These are phyloP conservation scores for Hypotaenidia okinawae DNA, from an alignment of 2,797 vertebrate genomes.

Conservation along the genomic window DNA sequence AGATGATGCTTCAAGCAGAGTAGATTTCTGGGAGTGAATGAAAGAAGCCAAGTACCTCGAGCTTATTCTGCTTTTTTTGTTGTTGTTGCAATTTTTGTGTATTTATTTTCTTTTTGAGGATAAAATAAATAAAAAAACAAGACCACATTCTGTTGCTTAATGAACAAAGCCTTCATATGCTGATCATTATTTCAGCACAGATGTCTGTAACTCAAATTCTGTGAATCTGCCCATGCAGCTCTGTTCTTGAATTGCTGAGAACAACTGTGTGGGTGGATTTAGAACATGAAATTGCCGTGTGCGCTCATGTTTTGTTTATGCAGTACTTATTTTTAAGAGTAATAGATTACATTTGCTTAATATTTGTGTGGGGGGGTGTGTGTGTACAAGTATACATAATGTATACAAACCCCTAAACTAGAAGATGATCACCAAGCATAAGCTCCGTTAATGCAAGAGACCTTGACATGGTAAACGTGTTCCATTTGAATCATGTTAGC, in stretches of 20 bases:
- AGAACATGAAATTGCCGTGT: constrained; percentile 79
- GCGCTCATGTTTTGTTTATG: constrained; percentile 77
- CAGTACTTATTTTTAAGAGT: constrained; percentile 70
- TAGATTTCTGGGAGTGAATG: not conserved
- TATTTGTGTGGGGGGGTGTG: constrained; percentile 28
- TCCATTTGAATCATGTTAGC: not conserved
- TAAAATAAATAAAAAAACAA: constrained; percentile 37
- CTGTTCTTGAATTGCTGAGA: constrained; percentile 76
- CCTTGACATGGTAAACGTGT: not conserved
- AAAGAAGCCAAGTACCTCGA: not conserved
- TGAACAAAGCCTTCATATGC: constrained; percentile 49
- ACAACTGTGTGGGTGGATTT: constrained; percentile 77
- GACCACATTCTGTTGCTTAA: constrained; percentile 25
- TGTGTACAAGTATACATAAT: not conserved
- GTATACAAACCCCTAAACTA: constrained; percentile 14
- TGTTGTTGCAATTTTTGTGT: not conserved
- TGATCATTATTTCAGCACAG: constrained; percentile 67
- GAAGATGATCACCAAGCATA: not conserved
- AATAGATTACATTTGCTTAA: constrained; percentile 63
- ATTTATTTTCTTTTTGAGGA: constrained; percentile 20
- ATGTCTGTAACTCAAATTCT: constrained; percentile 70
- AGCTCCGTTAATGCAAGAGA: constrained; percentile 14
- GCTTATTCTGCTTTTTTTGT: not conserved
- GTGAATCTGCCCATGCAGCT: constrained; percentile 75
- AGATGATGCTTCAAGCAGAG: not conserved